A percentile compares a stretch with the other conserved stretches of the same genome.
Conservation (phyloP, 2,113 vertebrate species). For the Bambusicola thoracicus region DNA sequence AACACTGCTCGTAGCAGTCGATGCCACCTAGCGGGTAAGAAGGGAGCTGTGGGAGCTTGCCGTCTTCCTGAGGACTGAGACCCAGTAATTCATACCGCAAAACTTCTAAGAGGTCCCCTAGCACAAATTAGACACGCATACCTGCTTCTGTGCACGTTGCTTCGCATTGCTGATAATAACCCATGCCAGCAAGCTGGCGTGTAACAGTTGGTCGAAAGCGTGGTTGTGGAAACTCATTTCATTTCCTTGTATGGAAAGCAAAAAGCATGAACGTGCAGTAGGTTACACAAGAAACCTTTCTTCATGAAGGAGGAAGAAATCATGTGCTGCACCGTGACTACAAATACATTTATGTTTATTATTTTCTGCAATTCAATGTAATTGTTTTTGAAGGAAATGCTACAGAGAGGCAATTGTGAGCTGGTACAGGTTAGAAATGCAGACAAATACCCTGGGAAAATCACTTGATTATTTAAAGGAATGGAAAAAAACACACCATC, state of each 20-base stretch:
- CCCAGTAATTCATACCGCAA: neutral
- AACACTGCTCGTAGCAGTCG: neutral
- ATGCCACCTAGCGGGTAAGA: neutral
- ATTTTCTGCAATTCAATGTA: neutral
- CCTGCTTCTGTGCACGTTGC: neutral
- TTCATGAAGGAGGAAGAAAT: neutral
- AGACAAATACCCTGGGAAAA: neutral
- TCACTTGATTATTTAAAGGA: neutral
- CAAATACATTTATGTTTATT: neutral
- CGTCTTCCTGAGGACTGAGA: neutral
- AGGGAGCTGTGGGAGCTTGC: neutral
- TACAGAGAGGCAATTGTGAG: neutral
- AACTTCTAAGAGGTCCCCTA: neutral
- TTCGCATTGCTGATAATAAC: neutral
- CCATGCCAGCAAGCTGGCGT: neutral
- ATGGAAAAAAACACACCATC: neutral
- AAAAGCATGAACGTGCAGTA: neutral
- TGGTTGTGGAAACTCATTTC: neutral
- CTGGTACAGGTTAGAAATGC: neutral
- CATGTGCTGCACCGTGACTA: rapidly evolving
- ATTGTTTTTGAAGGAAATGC: conserved; percentile 2
- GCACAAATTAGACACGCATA: neutral
- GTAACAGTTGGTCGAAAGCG: neutral
- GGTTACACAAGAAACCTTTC: rapidly evolving
- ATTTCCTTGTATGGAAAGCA: neutral